Percentiles rank a stretch among this genome's conserved stretches.
Conservation (phyloP, 1,140 invertebrate genomes). For the Bombus confusus region DNA sequence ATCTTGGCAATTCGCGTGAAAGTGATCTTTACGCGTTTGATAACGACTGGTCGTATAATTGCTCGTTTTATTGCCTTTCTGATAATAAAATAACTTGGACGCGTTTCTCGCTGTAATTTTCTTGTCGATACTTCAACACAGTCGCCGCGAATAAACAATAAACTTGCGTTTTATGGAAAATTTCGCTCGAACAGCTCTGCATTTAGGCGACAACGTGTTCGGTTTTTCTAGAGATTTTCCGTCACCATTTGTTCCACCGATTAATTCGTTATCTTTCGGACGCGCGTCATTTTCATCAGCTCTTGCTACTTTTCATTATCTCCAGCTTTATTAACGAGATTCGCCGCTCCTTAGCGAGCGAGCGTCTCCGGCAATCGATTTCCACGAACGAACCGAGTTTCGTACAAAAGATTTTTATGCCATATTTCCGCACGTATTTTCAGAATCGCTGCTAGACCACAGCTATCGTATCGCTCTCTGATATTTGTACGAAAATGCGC, state of each 20-base stretch:
- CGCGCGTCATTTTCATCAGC: rapidly evolving
- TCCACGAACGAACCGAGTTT: no score
- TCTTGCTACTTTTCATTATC: no score
- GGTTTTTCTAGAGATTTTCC: background rate
- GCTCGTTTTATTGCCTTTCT: constrained; percentile 8
- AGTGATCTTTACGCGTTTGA: background rate
- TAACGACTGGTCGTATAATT: constrained; percentile 20
- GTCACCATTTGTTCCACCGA: rapidly evolving
- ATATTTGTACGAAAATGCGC: no score
- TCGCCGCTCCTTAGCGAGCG: no score
- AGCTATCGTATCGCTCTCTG: no score
- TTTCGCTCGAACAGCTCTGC: background rate
- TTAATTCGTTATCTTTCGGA: no score
- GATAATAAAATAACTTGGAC: constrained; percentile 7
- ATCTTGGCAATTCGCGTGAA: background rate
- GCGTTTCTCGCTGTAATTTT: constrained; percentile 3
- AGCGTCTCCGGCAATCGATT: no score
- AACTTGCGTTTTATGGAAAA: background rate
- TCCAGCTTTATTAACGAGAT: no score
- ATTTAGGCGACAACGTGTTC: background rate
- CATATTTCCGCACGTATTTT: no score
- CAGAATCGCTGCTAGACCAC: no score
- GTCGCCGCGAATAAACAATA: background rate
- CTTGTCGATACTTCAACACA: background rate
- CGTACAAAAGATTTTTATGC: no score